Conservation (phyloP, 2,113 vertebrate species). For the Castor canadensis region DNA sequence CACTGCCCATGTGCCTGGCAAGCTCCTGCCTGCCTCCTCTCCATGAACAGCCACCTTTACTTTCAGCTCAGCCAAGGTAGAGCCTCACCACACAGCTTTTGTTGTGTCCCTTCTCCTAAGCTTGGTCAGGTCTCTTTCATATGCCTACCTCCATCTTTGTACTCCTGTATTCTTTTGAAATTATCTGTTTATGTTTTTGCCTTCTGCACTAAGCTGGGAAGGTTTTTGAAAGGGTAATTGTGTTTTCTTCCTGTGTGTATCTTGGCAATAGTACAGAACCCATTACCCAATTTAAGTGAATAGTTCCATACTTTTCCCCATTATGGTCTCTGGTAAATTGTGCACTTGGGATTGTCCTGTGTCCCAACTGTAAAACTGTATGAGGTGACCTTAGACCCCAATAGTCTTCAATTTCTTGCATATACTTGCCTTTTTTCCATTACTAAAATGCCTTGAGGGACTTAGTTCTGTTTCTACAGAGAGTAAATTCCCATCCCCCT, state of each 20-base stretch:
- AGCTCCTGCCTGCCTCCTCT: neutral
- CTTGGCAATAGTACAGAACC: neutral
- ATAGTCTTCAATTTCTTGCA: neutral
- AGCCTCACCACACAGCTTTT: neutral
- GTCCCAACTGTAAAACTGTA: too few relatives aligned
- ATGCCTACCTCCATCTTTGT: neutral
- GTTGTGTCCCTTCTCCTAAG: neutral
- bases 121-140: neutral
- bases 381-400: neutral
- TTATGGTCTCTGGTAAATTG: neutral
- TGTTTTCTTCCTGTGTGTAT: neutral
- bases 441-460: neutral
- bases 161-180: neutral
- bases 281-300: neutral
- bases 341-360: neutral
- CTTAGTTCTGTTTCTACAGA: neutral
- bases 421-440: neutral
- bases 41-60: accelerated
- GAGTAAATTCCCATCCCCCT: neutral
- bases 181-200: neutral
- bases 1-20: too few relatives aligned
- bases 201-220: neutral
- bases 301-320: neutral
- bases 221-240: neutral
- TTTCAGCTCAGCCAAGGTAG: neutral